Conservation (phyloP, 2,888 invertebrate genomes). For the Zele albiditarsus region DNA sequence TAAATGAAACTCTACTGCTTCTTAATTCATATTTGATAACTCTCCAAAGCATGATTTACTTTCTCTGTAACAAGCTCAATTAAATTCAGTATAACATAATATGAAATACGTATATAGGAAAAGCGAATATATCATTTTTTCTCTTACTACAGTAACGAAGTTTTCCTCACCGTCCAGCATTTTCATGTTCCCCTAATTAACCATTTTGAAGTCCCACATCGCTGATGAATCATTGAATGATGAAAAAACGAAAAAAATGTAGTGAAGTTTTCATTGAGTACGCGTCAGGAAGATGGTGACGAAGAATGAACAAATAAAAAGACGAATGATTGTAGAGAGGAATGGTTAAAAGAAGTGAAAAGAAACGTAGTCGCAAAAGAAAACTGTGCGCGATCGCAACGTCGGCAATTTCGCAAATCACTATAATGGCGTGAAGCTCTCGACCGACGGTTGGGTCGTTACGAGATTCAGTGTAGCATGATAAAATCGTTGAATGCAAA, state of each 20-base stretch:
- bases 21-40: no score
- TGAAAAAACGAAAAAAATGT: not conserved
- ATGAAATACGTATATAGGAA: no score
- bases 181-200: no score
- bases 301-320: conserved; percentile 19
- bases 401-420: conserved; percentile 59
- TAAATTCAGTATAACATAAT: no score
- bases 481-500: conserved; percentile 66
- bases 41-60: no score
- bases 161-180: no score
- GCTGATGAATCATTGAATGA: no score
- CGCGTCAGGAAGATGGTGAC: not conserved
- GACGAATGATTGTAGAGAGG: conserved; percentile 17
- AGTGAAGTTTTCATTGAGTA: not conserved
- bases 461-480: conserved; percentile 64
- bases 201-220: no score
- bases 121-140: no score
- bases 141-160: no score
- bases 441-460: conserved; percentile 60
- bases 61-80: no score
- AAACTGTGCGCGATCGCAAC: conserved; percentile 35
- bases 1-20: no score
- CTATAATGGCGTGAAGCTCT: conserved; percentile 55
- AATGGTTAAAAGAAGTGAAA: not conserved
- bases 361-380: conserved; percentile 19